Percentiles rank a stretch among this genome's conserved stretches.
Conservation (phyloP, 2,797 vertebrate genomes). For the Chloroceryle inda region DNA sequence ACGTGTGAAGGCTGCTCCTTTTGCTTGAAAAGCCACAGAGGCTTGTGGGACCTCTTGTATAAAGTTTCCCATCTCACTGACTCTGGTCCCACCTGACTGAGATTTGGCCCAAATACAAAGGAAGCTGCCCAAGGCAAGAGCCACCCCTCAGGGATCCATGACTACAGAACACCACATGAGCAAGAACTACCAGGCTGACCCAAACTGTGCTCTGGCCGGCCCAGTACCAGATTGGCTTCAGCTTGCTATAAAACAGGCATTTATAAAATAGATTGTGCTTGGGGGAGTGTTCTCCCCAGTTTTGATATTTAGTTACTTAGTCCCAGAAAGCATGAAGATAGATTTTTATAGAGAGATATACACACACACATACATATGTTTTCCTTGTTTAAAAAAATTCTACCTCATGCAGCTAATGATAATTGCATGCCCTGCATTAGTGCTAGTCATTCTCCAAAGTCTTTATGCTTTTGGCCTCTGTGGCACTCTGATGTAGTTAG, state of each 20-base stretch:
- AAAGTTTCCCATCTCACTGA: neutral
- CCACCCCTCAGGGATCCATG: neutral
- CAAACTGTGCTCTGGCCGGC: neutral
- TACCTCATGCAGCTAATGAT: neutral
- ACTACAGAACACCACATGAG: neutral
- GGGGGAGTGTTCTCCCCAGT: neutral
- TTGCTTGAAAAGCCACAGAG: neutral
- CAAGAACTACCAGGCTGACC: neutral
- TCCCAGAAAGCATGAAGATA: neutral
- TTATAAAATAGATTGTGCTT: neutral
- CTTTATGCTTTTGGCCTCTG: neutral
- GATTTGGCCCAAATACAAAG: neutral
- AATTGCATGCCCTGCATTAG: neutral
- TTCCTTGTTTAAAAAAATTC: neutral
- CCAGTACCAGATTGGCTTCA: neutral
- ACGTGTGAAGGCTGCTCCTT: neutral
- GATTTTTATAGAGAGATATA: fast-evolving
- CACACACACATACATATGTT: fast-evolving
- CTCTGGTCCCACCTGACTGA: fast-evolving
- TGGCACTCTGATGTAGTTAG: neutral
- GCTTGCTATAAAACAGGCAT: neutral
- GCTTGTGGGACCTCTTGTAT: neutral
- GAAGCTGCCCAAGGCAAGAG: neutral
- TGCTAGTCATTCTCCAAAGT: neutral
- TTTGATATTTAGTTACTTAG: neutral